These are phyloP conservation scores for Dallia pectoralis DNA, from an alignment of 2,797 vertebrate genomes.

Conservation along the genomic window DNA sequence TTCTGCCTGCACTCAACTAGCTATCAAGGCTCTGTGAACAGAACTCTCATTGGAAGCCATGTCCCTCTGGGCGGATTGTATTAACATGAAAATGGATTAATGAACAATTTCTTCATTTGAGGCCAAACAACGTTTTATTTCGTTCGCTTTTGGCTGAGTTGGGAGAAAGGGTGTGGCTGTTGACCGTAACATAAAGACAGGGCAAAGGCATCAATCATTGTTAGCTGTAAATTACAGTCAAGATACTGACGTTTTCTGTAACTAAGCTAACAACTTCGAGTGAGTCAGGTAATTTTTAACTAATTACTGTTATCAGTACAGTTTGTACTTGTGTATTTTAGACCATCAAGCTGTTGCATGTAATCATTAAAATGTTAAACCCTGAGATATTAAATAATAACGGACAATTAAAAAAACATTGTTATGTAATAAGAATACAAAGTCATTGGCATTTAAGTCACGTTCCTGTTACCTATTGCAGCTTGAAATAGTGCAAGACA, in stretches of 20 bases:
- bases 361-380: too few relatives aligned
- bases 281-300: background rate
- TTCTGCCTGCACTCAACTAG: slow-evolving; percentile 1
- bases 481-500: background rate
- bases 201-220: slow-evolving; percentile 31
- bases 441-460: slow-evolving; percentile 33
- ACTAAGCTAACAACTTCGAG: slow-evolving; percentile 25
- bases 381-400: too few relatives aligned
- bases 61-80: slow-evolving; percentile 37
- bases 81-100: slow-evolving; percentile 32
- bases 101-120: slow-evolving; percentile 46
- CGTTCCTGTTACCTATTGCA: background rate
- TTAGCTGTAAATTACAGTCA: slow-evolving; percentile 27
- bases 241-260: slow-evolving; percentile 39
- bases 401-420: background rate
- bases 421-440: background rate
- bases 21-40: slow-evolving; percentile 23
- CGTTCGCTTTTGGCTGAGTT: slow-evolving; percentile 42
- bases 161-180: slow-evolving; percentile 13
- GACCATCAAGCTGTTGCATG: background rate
- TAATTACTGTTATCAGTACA: background rate
- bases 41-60: background rate
- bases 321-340: background rate
- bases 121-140: slow-evolving; percentile 44
- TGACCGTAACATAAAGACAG: slow-evolving; percentile 16